These are phyloP conservation scores for Atherinosoma microstoma DNA, from an alignment of 2,797 vertebrate genomes.

Conservation along the genomic window DNA sequence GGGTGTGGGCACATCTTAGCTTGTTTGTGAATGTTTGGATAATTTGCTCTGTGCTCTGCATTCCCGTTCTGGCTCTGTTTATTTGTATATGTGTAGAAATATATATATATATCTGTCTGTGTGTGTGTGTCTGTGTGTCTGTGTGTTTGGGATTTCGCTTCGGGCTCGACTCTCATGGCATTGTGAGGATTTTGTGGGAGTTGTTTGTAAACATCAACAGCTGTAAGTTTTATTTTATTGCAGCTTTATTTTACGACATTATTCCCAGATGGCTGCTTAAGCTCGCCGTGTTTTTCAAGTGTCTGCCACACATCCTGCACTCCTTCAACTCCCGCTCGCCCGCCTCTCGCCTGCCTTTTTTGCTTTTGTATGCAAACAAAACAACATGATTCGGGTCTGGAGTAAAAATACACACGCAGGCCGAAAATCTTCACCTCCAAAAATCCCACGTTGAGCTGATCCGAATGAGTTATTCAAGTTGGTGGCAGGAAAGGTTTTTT, in stretches of 20 bases:
- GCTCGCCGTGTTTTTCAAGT: conserved; percentile 32
- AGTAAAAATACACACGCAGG: background rate
- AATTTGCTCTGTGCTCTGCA: conserved; percentile 50
- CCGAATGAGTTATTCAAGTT: conserved; percentile 71
- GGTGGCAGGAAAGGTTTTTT: conserved; percentile 54
- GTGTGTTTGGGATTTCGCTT: conserved; percentile 37
- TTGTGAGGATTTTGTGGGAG: conserved; percentile 58
- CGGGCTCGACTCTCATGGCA: conserved; percentile 56
- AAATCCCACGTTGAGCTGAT: conserved; percentile 40
- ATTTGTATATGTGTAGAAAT: conserved; percentile 53
- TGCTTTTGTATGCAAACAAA: conserved; percentile 61
- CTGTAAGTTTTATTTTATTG: conserved; percentile 77
- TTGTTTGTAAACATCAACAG: conserved; percentile 83
- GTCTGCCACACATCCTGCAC: conserved; percentile 53
- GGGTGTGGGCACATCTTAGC: conserved; percentile 59
- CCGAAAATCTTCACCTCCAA: conserved; percentile 19
- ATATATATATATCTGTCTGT: background rate
- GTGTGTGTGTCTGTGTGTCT: conserved; percentile 15
- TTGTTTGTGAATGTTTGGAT: conserved; percentile 74
- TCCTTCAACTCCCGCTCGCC: conserved; percentile 32
- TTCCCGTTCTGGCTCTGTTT: conserved; percentile 66
- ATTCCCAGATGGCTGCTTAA: conserved; percentile 78
- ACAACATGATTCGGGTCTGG: conserved; percentile 31
- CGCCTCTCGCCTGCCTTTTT: conserved; percentile 50
- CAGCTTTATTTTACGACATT: conserved; percentile 78